Percentiles rank a stretch among this genome's conserved stretches.
Evolutionary conservation across 2,797 vertebrate genomes (phyloP).

Genomic region (Varecia variegata): DNA sequence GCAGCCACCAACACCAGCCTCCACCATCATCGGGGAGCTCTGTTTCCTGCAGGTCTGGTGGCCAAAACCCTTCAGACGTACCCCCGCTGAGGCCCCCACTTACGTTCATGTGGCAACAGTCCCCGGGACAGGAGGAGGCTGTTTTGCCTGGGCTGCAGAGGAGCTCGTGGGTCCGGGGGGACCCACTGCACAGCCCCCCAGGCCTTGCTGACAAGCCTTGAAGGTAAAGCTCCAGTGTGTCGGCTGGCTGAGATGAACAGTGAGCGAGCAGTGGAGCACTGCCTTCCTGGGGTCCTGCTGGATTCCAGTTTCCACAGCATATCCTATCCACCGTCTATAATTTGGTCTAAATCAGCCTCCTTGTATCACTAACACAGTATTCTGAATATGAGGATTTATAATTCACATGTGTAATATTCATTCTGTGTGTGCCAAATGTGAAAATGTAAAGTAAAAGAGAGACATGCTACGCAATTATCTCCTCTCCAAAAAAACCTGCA

Average conservation of each 20-base stretch:
- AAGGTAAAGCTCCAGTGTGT: not conserved
- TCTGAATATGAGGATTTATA: not conserved
- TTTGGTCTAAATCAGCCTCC: not conserved
- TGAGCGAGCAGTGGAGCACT: accelerated
- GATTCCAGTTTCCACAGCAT: not conserved
- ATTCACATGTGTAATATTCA: not conserved
- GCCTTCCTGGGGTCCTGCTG: not conserved
- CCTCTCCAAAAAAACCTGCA: no score
- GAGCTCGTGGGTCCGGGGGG: not conserved
- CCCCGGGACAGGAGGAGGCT: not conserved
- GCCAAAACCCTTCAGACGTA: not conserved
- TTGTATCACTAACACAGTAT: not conserved
- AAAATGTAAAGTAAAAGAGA: not conserved
- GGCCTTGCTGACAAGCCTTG: no score
- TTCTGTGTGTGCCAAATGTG: not conserved
- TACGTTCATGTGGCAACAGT: not conserved
- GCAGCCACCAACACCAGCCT: not conserved
- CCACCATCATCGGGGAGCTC: accelerated
- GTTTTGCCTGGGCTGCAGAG: not conserved
- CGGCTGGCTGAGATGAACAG: no score
- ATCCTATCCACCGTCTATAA: no score
- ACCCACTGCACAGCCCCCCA: accelerated
- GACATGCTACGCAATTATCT: not conserved
- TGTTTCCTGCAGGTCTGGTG: not conserved
- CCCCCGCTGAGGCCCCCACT: not conserved